Conservation (phyloP, 2,888 invertebrate species). For the Leptarthrus brevirostris region DNA sequence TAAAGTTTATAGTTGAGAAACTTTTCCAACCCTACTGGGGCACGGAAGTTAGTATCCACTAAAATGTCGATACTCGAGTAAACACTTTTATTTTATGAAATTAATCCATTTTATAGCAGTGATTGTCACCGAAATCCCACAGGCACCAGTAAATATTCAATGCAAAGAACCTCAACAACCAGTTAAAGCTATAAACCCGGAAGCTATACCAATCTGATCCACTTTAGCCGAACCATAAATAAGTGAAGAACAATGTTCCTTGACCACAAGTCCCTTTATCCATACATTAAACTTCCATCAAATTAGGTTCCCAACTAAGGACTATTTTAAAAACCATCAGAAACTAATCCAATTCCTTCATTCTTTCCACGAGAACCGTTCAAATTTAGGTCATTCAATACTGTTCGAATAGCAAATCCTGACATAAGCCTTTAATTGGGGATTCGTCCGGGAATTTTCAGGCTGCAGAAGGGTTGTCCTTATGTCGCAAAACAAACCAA, state of each 20-base stretch:
- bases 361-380: neutral
- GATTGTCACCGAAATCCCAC: no score
- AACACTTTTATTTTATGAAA: no score
- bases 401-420: slow-evolving; percentile 19
- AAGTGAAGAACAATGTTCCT: slow-evolving; percentile 23
- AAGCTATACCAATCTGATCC: slow-evolving; percentile 6
- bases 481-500: neutral
- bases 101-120: no score
- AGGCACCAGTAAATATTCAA: no score
- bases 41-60: no score
- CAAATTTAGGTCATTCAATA: slow-evolving; percentile 35
- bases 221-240: slow-evolving; percentile 4
- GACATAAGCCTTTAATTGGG: slow-evolving; percentile 43
- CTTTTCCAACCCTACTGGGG: no score
- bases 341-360: neutral
- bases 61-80: no score
- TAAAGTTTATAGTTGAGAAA: no score
- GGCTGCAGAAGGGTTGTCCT: neutral
- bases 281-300: slow-evolving; percentile 40
- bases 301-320: neutral
- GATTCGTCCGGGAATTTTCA: slow-evolving; percentile 8
- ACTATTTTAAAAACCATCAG: slow-evolving; percentile 24
- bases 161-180: neutral
- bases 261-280: slow-evolving; percentile 19
- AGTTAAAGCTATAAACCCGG: neutral